Base-by-base conservation (phyloP, 2,888 invertebrate species). In the Sinotaia quadrata region DNA sequence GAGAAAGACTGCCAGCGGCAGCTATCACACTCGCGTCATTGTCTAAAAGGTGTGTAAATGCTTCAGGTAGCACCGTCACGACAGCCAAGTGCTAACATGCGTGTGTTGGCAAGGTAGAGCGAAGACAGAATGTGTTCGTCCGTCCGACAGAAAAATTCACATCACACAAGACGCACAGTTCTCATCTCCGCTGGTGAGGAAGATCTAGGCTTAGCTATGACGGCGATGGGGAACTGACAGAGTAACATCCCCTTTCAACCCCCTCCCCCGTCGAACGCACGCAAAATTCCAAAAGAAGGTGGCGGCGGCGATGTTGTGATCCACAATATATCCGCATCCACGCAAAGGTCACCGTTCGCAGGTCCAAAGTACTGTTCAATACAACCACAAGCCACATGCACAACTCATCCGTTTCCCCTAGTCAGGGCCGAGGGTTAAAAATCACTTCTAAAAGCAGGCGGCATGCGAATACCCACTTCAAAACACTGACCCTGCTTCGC, bases 381-480 rank as follows among this genome's bases (percentile, higher is more conserved):
- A 37, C 62, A 36, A n/a, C 36, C 37, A 34, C 62, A 51, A 27
- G 12, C 62, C 29, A 34, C 52, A 41, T 41, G 62, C 34, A 51
- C n/a, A 63, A 63, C 29, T 49, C 62, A 12, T 34, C 24, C 36
- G 36, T 37, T 27, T 36, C 27, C 54, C 51, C 49, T 29, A 36
- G 37, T 41, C 33, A 41, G 52, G 62, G 36, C 62, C 52, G 52
- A 31, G 33, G 62, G 62, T 63, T 63, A 62, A 63, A 63, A 63
- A 36, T 63, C 62, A 37, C 62, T 63, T 52, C 62, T 63, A 36
- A 49, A 37, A 63, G 62, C 62, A 63, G 62, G 62, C 62, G 62
- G 62, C 62, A 63, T 63, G 62, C 51, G 62, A 29, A 60, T 63
- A 52, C 54, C 62, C 62, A 63, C 62, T 63, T 63, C 62, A 63